Evolutionary conservation across 2,113 vertebrate genomes (phyloP), one percentile per base, ranked within the genome.

Genomic region (Proteles cristata): DNA sequence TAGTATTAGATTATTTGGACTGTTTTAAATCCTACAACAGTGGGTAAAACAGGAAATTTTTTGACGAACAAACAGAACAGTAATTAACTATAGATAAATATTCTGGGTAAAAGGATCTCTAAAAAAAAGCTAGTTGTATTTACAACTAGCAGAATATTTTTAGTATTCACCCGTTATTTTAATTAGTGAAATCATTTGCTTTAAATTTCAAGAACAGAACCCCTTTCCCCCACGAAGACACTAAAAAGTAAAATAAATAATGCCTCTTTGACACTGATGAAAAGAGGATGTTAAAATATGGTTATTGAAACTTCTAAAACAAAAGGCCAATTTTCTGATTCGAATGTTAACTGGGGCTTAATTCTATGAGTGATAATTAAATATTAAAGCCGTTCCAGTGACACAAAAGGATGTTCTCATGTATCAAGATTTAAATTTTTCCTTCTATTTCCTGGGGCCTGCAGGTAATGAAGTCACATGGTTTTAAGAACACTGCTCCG

Each of bases 261-360:
- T 82, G 28, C 19, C 15, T 53, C 21, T 88, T 73, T 89, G 89
- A 76, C 31, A 88, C 0, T 77, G 53, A 55, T 63, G 71, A 83
- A 80, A 92, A 82, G 10, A 84, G 4, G 4, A 63, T 16, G 33
- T 39, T 61, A 93, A 92, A 87, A 88, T 85, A 58, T 87, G 45
- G 65, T 97, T 33, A 50, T 92, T 96, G 83, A 92, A 87, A 96
- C 97, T 93, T 90, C 19, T 53, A 76, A 92, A 50, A 80, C 48
- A 80, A 93, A 58, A 69, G 28, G 79, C 4, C 7, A 83, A 53
- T 65, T 74, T 84, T 92, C 33, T 68, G 87, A 86, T 26, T 77
- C 0, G 4, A 61, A 97, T 91, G 10, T 82, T 89, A 96, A 81
- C 9, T 68, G 83, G 10, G 4, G 35, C 39, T 88, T 96, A 91